Evolutionary conservation across 2,888 invertebrate species (phyloP).

Genomic region (Hesperia comma): DNA sequence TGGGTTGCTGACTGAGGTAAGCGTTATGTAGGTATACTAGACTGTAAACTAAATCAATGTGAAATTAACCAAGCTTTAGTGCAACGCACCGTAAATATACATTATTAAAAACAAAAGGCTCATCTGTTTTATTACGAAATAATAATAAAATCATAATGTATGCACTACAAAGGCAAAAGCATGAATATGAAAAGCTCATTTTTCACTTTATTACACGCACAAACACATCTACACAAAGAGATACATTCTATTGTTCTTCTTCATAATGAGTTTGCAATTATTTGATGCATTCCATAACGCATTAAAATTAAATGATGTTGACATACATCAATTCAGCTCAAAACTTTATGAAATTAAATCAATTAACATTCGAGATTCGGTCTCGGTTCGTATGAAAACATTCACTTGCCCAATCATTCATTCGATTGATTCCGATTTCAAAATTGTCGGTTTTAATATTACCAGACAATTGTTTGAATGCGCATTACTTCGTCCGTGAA

Average conservation of each 20-base stretch:
- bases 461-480: conserved; percentile 29
- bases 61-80: neutral
- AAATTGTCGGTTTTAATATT: conserved; percentile 37
- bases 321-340: conserved; percentile 38
- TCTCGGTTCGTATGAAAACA: conserved; percentile 32
- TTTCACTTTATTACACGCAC: conserved; percentile 33
- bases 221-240: conserved; percentile 20
- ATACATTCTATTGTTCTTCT: conserved; percentile 21
- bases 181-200: conserved; percentile 30
- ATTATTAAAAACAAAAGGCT: neutral
- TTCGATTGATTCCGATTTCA: conserved; percentile 30
- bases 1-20: too few species aligned
- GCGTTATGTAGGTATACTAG: too few species aligned
- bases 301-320: conserved; percentile 41
- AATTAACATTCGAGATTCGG: conserved; percentile 28
- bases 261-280: conserved; percentile 38
- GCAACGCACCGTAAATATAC: neutral
- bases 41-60: neutral
- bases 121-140: conserved; percentile 7
- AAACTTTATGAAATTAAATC: conserved; percentile 31
- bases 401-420: conserved; percentile 33
- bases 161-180: conserved; percentile 18
- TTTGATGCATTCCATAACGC: conserved; percentile 34
- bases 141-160: conserved; percentile 14
- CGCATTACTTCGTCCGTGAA: conserved; percentile 16